These are phyloP conservation scores for Notothenia coriiceps DNA, from an alignment of 2,113 vertebrate species.

Conservation along the genomic window DNA sequence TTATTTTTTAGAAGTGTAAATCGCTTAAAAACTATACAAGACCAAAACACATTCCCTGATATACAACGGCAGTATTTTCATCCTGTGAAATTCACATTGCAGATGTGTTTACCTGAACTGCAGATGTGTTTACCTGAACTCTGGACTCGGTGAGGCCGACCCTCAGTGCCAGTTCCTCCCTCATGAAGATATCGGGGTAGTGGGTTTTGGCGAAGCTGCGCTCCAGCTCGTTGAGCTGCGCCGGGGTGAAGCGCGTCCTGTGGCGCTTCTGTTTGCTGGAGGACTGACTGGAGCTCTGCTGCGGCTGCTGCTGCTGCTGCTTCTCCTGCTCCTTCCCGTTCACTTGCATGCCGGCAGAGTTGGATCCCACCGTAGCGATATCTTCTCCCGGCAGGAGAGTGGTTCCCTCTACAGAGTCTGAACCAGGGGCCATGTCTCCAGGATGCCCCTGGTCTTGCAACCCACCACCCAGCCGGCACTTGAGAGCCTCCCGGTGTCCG, in stretches of 20 bases:
- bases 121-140: slow-evolving; percentile 88
- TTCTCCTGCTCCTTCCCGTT: slow-evolving; percentile 95
- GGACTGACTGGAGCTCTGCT: slow-evolving; percentile 82
- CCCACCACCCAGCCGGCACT: slow-evolving; percentile 93
- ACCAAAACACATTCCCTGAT: slow-evolving; percentile 4
- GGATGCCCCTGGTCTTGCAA: slow-evolving; percentile 93
- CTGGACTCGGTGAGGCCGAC: slow-evolving; percentile 98
- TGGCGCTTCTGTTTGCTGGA: slow-evolving; percentile 96
- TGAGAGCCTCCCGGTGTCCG: slow-evolving; percentile 96
- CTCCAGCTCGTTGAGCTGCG: slow-evolving; percentile 98
- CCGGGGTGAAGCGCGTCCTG: slow-evolving; percentile 97
- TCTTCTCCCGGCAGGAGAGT: slow-evolving; percentile 96
- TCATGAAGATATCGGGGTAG: slow-evolving; percentile 99
- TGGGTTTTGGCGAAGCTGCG: slow-evolving; percentile 99
- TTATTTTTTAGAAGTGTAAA: not conserved
- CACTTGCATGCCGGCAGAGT: slow-evolving; percentile 90
- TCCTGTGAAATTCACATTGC: slow-evolving; percentile 1
- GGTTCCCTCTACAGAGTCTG: slow-evolving; percentile 93
- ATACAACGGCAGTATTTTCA: not conserved
- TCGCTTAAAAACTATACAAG: not conserved
- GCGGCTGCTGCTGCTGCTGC: slow-evolving; percentile 88
- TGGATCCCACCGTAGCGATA: slow-evolving; percentile 92
- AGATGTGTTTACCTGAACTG: slow-evolving; percentile 88
- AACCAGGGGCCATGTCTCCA: slow-evolving; percentile 93
- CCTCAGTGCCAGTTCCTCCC: slow-evolving; percentile 95